phyloP scores from a whole-genome alignment of 2,113 vertebrate species.

The Limnothrissa miodon region DNA sequence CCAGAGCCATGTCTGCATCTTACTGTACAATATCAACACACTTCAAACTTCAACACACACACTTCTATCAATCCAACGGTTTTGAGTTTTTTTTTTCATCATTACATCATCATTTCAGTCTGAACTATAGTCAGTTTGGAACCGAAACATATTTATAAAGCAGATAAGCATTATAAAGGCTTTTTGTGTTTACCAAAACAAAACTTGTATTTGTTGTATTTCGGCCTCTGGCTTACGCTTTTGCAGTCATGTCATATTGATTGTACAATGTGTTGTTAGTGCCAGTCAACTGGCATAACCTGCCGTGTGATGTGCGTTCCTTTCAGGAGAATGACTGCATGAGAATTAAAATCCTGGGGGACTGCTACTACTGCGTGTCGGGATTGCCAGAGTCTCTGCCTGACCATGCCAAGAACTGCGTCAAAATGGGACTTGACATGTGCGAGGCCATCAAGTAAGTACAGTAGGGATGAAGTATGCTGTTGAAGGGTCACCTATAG shows the following conservation, averaged over 20 bases:
- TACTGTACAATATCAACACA: not conserved
- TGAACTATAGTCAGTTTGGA: not conserved
- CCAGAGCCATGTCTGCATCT: not conserved
- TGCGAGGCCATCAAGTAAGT: conserved; percentile 98
- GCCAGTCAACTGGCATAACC: not conserved
- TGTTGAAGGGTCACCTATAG: too few relatives aligned
- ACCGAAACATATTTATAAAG: not conserved
- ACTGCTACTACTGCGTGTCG: conserved; percentile 98
- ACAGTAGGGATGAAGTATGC: not conserved
- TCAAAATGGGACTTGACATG: conserved; percentile 99
- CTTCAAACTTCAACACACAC: not conserved
- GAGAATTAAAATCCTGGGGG: conserved; percentile 97
- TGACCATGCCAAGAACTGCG: conserved; percentile 95
- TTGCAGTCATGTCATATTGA: not conserved
- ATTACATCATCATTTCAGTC: too few relatives aligned
- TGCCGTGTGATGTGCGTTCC: conserved; percentile 18
- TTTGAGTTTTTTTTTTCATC: not conserved
- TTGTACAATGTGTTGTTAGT: not conserved
- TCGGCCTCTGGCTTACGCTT: too few relatives aligned
- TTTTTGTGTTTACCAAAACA: too few relatives aligned
- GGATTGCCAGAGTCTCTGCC: conserved; percentile 92
- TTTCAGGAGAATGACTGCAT: conserved; percentile 97
- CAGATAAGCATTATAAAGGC: not conserved
- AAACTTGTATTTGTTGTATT: too few relatives aligned
- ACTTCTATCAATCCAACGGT: not conserved